Conservation (phyloP, 2,113 vertebrate genomes). For the Azemiops feae region DNA sequence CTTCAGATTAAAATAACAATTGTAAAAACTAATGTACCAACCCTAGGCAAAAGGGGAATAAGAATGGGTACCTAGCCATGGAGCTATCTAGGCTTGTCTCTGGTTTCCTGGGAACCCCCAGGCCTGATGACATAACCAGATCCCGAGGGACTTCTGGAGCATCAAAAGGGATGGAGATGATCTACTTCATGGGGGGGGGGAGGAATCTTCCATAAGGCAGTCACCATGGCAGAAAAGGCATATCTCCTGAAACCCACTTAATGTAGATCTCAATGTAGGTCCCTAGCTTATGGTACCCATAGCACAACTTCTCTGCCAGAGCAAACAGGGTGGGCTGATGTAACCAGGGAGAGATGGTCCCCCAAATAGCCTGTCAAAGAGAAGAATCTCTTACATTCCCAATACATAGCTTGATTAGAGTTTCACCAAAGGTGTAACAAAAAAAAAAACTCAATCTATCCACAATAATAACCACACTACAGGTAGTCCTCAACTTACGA, state of each 20-base stretch:
- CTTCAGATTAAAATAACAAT: background rate
- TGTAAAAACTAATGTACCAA: background rate
- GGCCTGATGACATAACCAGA: too few species aligned
- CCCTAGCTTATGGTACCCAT: background rate
- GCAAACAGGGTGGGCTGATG: background rate
- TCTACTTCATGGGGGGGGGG: background rate
- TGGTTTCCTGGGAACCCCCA: background rate
- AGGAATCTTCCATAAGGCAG: background rate
- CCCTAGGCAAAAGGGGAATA: background rate
- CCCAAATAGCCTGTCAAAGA: conserved; percentile 17
- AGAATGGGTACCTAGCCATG: background rate
- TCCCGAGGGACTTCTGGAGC: too few species aligned
- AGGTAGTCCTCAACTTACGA: background rate
- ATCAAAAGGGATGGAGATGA: background rate
- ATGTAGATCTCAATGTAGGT: background rate
- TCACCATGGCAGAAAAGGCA: background rate
- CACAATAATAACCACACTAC: background rate
- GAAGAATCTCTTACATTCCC: conserved; percentile 19
- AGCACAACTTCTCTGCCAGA: background rate
- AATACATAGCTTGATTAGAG: background rate
- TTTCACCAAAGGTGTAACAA: background rate
- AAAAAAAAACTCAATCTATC: background rate
- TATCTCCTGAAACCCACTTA: background rate
- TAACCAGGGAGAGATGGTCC: background rate
- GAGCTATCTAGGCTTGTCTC: background rate